Conservation (phyloP, 2,888 invertebrate genomes). For the Unio pictorum region DNA sequence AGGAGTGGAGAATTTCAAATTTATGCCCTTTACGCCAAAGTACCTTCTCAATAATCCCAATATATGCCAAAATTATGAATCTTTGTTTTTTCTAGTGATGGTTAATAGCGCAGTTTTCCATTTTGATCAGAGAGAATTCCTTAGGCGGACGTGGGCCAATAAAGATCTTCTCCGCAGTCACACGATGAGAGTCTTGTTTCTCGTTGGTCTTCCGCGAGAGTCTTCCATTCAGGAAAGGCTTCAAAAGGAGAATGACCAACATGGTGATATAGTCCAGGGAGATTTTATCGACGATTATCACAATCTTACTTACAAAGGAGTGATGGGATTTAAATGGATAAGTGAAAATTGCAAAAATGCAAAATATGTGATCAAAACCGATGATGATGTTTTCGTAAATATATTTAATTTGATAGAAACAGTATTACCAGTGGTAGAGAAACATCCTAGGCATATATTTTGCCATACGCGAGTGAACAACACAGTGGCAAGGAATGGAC, state of each 20-base stretch:
- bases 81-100: slow-evolving; percentile 26
- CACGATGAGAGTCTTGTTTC: slow-evolving; percentile 36
- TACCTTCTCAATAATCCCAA: too few species aligned
- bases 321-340: slow-evolving; percentile 46
- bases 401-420: slow-evolving; percentile 37
- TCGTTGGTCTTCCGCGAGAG: slow-evolving; percentile 34
- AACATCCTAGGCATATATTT: too few species aligned
- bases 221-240: slow-evolving; percentile 23
- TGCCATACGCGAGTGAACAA: not conserved
- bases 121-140: slow-evolving; percentile 30
- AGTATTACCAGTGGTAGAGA: slow-evolving; percentile 12
- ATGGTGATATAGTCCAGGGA: slow-evolving; percentile 51
- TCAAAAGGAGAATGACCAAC: slow-evolving; percentile 39
- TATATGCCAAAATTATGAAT: too few species aligned
- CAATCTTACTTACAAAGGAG: slow-evolving; percentile 52
- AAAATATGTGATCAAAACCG: slow-evolving; percentile 44
- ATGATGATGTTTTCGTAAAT: slow-evolving; percentile 54
- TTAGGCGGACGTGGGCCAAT: slow-evolving; percentile 51
- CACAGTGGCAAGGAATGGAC: not conserved
- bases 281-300: slow-evolving; percentile 47
- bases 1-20: too few species aligned
- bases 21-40: too few species aligned
- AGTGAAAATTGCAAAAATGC: slow-evolving; percentile 41
- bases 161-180: slow-evolving; percentile 18
- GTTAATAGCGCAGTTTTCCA: slow-evolving; percentile 44